Conservation (phyloP, 2,797 vertebrate species). For the Megaceryle alcyon region DNA sequence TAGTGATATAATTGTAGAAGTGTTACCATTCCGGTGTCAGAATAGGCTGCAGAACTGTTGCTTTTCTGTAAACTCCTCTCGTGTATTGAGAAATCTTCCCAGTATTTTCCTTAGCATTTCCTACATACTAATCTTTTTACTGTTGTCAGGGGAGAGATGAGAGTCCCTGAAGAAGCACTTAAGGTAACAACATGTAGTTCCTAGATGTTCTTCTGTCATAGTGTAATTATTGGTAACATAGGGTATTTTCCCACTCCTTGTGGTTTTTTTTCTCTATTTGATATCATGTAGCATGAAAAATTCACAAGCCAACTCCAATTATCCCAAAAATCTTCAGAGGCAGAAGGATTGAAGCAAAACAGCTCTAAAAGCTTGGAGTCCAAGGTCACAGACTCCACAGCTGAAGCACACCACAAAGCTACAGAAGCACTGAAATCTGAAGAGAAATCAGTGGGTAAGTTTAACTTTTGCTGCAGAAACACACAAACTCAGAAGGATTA, state of each 20-base stretch:
- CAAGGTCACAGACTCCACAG: conserved; percentile 65
- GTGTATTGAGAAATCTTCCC: not conserved
- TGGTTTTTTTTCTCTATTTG: not conserved
- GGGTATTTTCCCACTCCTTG: not conserved
- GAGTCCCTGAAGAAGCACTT: conserved; percentile 96
- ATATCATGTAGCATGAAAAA: conserved; percentile 90
- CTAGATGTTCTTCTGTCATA: not conserved
- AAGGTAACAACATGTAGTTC: conserved; percentile 81
- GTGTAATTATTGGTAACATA: not conserved
- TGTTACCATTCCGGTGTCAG: not conserved
- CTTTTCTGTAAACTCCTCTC: not conserved
- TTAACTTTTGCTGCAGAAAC: not conserved
- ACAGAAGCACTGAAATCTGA: conserved; percentile 83
- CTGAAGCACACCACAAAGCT: conserved; percentile 73
- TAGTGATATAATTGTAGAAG: not conserved
- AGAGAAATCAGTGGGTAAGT: conserved; percentile 88
- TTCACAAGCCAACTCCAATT: conserved; percentile 97
- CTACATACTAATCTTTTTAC: conserved; percentile 99
- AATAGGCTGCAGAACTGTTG: not conserved
- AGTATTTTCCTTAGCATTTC: conserved; percentile 83
- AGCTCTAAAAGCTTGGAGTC: conserved; percentile 81
- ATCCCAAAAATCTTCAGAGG: conserved; percentile 87
- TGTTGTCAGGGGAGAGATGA: conserved; percentile 94
- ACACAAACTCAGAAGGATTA: not conserved
- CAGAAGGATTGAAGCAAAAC: conserved; percentile 83